Conservation (phyloP, 2,113 vertebrate genomes). For the Vimba vimba region DNA sequence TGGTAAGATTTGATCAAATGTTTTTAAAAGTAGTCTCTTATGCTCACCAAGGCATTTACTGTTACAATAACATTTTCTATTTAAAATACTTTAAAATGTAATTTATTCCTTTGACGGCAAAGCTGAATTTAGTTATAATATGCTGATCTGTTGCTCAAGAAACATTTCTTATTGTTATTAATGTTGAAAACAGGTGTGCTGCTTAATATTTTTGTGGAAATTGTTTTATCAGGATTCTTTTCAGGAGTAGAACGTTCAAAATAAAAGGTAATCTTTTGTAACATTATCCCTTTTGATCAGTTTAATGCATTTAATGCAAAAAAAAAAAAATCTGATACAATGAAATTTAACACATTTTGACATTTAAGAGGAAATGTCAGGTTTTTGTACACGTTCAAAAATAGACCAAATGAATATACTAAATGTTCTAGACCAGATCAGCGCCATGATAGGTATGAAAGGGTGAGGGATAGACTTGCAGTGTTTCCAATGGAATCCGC, state of each 20-base stretch:
- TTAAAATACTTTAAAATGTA: neutral
- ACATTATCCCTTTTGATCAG: neutral
- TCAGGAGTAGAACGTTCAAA: neutral
- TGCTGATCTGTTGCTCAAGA: neutral
- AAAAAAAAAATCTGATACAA: no score
- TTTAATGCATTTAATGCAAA: no score
- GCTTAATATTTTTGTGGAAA: no score
- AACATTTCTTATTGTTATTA: neutral
- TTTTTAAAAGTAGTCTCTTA: neutral
- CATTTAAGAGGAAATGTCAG: neutral
- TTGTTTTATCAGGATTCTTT: neutral
- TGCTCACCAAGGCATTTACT: neutral
- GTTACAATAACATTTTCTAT: neutral
- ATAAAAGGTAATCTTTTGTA: neutral
- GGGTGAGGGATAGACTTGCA: no score
- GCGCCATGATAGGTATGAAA: no score
- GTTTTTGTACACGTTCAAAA: neutral
- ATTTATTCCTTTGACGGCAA: neutral
- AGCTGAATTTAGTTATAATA: neutral
- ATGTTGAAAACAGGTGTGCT: neutral
- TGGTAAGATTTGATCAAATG: neutral
- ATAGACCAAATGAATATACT: no score
- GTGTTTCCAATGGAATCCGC: no score
- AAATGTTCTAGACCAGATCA: no score
- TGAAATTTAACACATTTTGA: neutral